Percentiles rank a stretch among this genome's conserved stretches.
phyloP scores from a whole-genome alignment of 2,888 invertebrate species.

The Cryptus viduatorius region DNA sequence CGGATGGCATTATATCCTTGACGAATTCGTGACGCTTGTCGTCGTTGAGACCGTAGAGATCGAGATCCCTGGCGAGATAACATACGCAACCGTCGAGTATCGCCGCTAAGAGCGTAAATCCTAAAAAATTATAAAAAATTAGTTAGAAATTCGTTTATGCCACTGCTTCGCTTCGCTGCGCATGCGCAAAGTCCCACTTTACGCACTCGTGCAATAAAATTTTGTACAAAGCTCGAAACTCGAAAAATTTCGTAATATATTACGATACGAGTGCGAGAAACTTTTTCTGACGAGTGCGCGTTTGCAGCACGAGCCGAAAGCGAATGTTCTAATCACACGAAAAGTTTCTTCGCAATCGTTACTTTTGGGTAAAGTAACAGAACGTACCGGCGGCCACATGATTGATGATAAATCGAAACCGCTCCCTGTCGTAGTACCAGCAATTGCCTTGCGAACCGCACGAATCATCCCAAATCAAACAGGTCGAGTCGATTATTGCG shows the following conservation, averaged over 20 bases:
- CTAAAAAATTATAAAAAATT: constrained; percentile 80
- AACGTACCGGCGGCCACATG: constrained; percentile 86
- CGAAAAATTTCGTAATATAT: no score
- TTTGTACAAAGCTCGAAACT: no score
- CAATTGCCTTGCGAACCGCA: constrained; percentile 89
- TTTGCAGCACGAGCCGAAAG: no score
- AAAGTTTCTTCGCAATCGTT: no score
- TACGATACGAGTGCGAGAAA: no score
- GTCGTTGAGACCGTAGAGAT: constrained; percentile 86
- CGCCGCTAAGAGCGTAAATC: constrained; percentile 87
- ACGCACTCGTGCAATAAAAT: no score
- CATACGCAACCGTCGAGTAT: constrained; percentile 88
- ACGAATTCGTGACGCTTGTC: constrained; percentile 79
- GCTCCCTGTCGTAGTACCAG: constrained; percentile 88
- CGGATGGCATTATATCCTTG: constrained; percentile 34
- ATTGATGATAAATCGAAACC: constrained; percentile 87
- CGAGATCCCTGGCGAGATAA: constrained; percentile 87
- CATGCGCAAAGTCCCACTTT: no score
- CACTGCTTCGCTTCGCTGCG: no score
- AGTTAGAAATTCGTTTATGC: neutral
- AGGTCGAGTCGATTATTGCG: constrained; percentile 88
- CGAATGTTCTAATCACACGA: no score
- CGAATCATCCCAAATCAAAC: constrained; percentile 89
- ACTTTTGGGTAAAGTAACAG: neutral
- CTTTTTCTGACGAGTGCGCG: no score